Evolutionary conservation across 1,140 invertebrate genomes (phyloP), one percentile per base, ranked within the genome.

Genomic region (Drosophila ananassae): DNA sequence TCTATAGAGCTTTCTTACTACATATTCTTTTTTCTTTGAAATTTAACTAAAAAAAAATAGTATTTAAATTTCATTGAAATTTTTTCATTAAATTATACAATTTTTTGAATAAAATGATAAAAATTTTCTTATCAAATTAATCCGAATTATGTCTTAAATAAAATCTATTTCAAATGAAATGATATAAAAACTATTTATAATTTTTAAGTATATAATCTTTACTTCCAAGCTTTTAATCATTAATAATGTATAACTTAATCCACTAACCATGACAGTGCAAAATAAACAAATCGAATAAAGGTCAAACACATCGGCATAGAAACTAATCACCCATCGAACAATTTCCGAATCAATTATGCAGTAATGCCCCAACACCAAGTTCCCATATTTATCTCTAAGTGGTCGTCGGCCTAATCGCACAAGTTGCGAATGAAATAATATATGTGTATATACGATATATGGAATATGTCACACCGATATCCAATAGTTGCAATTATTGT

Each of bases 301-400:
- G 34, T 37, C 50, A 32, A 32, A 9, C 41, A 10, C 7, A 37
- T 68, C 1, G 22, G 25, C 46, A 48, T 55, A 21, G 17, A 44
- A 6, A 67, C 17, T 69, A 48, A 25, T 32, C 37, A 30, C 41
- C 9, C 7, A 34, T 41, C n/a, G 24, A 10, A 10, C 24, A 24
- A 68, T 69, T 62, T 67, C 30, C 17, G 41, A 66, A 68, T 54
- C 61, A 34, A 67, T 68, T 68, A 68, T 68, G 50, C 63, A 56
- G 39, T 47, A 68, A 48, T 68, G 62, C 3, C 17, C n/a, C 50
- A 54, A 30, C 41, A 41, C 22, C 24, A 30, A 25, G 51, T 32
- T 48, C 17, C 28, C 67, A 68, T 48, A 68, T 54, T 56, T 69
- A 68, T 68, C 51, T 47, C 24, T 34, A 56, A 69, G 63, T 69